Conservation (phyloP, 2,797 vertebrate species). For the Sebastiscus albofasciatus region DNA sequence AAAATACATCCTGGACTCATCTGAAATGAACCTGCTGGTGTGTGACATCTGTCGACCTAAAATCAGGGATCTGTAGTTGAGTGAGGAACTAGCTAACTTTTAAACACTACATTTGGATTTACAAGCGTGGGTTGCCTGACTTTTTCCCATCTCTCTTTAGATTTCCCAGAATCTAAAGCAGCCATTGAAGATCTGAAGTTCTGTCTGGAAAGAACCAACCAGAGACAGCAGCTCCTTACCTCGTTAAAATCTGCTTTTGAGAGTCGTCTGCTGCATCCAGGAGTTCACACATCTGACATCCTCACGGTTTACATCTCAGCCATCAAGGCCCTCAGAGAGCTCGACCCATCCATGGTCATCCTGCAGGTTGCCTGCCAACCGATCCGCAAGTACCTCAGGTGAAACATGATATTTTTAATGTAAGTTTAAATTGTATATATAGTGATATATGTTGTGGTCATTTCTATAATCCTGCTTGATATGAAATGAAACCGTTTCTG, state of each 20-base stretch:
- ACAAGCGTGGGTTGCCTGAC: neutral
- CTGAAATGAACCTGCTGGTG: neutral
- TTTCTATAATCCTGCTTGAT: neutral
- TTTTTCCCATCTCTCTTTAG: slow-evolving; percentile 64
- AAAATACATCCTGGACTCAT: neutral
- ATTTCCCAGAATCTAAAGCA: slow-evolving; percentile 97
- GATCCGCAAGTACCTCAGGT: slow-evolving; percentile 96
- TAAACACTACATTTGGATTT: neutral
- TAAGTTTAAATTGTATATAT: neutral
- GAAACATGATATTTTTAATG: neutral
- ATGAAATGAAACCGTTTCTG: neutral
- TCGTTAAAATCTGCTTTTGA: slow-evolving; percentile 94
- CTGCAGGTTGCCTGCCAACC: slow-evolving; percentile 96
- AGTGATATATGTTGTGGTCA: neutral
- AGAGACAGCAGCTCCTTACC: slow-evolving; percentile 93
- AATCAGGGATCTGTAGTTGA: neutral
- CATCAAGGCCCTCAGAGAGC: slow-evolving; percentile 94
- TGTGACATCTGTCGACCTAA: neutral
- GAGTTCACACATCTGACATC: slow-evolving; percentile 96
- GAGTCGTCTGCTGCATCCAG: slow-evolving; percentile 94
- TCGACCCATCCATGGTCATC: slow-evolving; percentile 97
- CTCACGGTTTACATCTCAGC: slow-evolving; percentile 98
- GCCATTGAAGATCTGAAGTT: slow-evolving; percentile 97
- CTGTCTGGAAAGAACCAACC: slow-evolving; percentile 94
- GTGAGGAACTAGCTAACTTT: neutral